phyloP scores from a whole-genome alignment of 1,140 invertebrate species.

The Pseudoatta argentina region DNA sequence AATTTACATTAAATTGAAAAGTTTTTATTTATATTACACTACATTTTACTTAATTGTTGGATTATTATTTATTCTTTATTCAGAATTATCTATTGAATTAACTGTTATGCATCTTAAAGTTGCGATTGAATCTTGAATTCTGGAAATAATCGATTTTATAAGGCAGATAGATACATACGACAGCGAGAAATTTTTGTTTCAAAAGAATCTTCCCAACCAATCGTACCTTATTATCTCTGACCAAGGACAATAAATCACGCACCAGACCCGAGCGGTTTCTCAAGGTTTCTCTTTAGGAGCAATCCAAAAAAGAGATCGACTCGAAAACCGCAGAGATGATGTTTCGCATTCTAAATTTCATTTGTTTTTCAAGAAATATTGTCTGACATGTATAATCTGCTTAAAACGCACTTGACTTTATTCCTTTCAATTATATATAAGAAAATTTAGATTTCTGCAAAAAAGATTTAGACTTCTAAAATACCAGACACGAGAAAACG shows the following conservation, averaged over 20 bases:
- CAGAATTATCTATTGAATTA: not conserved
- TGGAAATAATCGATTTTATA: slow-evolving; percentile 27
- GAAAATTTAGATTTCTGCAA: not conserved
- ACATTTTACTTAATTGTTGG: not conserved
- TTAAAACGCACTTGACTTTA: not conserved
- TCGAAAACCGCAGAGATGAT: slow-evolving; percentile 69
- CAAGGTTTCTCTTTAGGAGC: slow-evolving; percentile 70
- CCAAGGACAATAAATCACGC: slow-evolving; percentile 76
- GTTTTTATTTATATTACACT: not conserved
- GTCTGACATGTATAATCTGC: not conserved
- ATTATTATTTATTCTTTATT: not conserved
- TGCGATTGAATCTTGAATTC: not conserved
- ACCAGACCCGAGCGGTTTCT: slow-evolving; percentile 60
- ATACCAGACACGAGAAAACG: not conserved
- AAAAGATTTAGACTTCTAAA: not conserved
- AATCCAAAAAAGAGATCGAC: slow-evolving; percentile 67
- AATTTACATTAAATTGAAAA: not conserved
- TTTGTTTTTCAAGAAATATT: slow-evolving; percentile 53
- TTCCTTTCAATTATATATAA: not conserved
- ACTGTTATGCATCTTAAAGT: not conserved
- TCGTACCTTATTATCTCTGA: slow-evolving; percentile 74
- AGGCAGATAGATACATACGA: slow-evolving; percentile 54
- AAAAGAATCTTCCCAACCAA: slow-evolving; percentile 73
- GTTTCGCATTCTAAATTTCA: slow-evolving; percentile 67
- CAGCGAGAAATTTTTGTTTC: slow-evolving; percentile 68